These are phyloP conservation scores for Lissonota sp. DNA, from an alignment of 2,888 invertebrate species.

Conservation along the genomic window DNA sequence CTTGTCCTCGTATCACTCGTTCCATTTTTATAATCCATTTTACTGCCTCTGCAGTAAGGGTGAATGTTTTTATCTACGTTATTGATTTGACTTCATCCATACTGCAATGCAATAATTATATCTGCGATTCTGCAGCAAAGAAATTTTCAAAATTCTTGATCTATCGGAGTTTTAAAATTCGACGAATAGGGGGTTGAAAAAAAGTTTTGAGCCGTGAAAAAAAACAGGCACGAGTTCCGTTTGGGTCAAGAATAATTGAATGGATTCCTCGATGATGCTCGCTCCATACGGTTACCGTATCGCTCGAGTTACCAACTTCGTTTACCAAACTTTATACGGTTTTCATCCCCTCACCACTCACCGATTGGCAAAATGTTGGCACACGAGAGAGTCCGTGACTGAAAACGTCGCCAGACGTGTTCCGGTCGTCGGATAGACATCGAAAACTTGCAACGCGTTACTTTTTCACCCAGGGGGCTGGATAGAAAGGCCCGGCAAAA, in stretches of 20 bases:
- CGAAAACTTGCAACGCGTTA: slow-evolving; percentile 65
- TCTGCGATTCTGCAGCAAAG: too few relatives aligned
- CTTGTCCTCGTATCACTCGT: slow-evolving; percentile 39
- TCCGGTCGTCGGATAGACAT: slow-evolving; percentile 63
- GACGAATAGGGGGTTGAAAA: background rate
- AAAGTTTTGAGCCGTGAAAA: background rate
- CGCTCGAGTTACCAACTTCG: slow-evolving; percentile 53
- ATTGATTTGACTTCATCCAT: background rate
- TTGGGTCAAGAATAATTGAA: slow-evolving; percentile 48
- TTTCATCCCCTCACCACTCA: slow-evolving; percentile 20
- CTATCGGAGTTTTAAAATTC: too few relatives aligned
- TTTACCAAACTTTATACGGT: slow-evolving; percentile 37
- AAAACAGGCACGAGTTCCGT: background rate
- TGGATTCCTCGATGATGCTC: slow-evolving; percentile 33
- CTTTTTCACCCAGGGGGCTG: slow-evolving; percentile 24
- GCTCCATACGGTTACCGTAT: slow-evolving; percentile 25
- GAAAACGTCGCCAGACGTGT: slow-evolving; percentile 61
- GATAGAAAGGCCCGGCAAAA: slow-evolving; percentile 50
- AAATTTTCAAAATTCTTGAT: too few relatives aligned
- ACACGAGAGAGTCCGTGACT: slow-evolving; percentile 56
- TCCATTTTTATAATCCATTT: slow-evolving; percentile 26
- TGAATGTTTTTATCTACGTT: slow-evolving; percentile 4
- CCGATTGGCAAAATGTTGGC: slow-evolving; percentile 49
- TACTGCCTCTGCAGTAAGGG: background rate
- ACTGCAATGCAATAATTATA: too few relatives aligned